Evolutionary conservation across 2,113 vertebrate species (phyloP).

Genomic region (Chaenocephalus aceratus): DNA sequence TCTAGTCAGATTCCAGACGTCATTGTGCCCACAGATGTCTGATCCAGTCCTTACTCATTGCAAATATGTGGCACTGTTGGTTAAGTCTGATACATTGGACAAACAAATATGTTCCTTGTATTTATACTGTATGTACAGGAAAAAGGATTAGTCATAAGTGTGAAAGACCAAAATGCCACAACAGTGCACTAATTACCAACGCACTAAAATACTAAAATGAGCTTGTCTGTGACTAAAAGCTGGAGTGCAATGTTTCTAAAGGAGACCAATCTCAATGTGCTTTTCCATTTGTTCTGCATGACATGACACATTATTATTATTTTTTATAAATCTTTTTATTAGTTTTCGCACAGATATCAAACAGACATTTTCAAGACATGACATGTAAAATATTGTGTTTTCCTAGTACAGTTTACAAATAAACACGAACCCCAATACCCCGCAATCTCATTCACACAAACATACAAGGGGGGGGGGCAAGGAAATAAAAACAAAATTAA

Average conservation of each 20-base stretch:
- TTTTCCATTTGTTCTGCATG: background rate
- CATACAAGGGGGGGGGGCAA: too few relatives aligned
- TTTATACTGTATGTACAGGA: conserved; percentile 3
- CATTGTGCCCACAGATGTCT: conserved; percentile 38
- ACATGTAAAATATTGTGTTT: too few relatives aligned
- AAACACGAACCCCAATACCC: too few relatives aligned
- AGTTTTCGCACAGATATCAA: too few relatives aligned
- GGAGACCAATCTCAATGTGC: background rate
- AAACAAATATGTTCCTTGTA: conserved; percentile 3
- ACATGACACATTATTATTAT: background rate
- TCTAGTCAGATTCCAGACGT: conserved; percentile 40
- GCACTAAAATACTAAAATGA: conserved; percentile 4
- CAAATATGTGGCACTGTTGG: conserved; percentile 16
- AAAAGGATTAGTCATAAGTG: conserved; percentile 32
- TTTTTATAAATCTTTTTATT: too few relatives aligned
- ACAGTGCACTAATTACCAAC: conserved; percentile 8
- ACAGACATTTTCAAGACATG: too few relatives aligned
- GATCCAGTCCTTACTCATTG: conserved; percentile 48
- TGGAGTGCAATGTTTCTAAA: background rate
- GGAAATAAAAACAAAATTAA: too few relatives aligned
- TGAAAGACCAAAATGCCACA: conserved; percentile 17
- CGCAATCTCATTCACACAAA: too few relatives aligned
- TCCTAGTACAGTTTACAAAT: too few relatives aligned
- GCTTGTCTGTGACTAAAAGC: background rate
- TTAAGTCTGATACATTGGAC: conserved; percentile 29